Evolutionary conservation across 2,113 vertebrate genomes (phyloP).

Genomic region (Cyanistes caeruleus): DNA sequence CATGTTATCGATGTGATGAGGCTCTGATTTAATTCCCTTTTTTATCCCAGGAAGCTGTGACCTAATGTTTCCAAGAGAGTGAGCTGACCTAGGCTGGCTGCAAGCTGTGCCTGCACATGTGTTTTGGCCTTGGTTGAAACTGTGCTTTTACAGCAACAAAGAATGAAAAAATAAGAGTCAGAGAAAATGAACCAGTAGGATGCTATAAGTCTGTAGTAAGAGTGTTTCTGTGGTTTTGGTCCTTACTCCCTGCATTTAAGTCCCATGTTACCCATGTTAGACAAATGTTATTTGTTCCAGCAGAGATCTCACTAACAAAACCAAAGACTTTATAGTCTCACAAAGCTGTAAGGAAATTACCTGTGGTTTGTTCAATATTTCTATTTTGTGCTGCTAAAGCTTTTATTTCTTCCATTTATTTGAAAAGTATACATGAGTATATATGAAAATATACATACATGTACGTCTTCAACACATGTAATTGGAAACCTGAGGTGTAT

Average conservation of each 20-base stretch:
- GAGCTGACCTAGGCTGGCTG: background rate
- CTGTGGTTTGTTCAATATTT: background rate
- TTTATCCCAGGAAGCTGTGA: background rate
- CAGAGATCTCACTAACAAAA: background rate
- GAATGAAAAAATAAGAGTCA: background rate
- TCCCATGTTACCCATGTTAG: background rate
- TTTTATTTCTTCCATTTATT: background rate
- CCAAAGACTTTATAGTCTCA: background rate
- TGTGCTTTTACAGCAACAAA: background rate
- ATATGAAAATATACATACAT: background rate
- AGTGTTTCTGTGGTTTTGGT: background rate
- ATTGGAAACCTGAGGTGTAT: background rate
- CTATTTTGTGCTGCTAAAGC: background rate
- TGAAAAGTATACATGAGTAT: fast-evolving
- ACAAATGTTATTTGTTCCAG: background rate
- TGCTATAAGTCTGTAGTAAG: background rate
- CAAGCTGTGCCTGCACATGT: background rate
- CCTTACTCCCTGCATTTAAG: background rate
- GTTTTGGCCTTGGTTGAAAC: background rate
- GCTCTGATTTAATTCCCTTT: background rate
- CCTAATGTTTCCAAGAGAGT: background rate
- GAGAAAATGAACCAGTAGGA: background rate
- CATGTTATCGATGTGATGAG: background rate
- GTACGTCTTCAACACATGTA: background rate
- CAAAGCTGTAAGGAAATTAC: background rate